Conservation (phyloP, 1,140 invertebrate genomes). For the Episyrphus balteatus region DNA sequence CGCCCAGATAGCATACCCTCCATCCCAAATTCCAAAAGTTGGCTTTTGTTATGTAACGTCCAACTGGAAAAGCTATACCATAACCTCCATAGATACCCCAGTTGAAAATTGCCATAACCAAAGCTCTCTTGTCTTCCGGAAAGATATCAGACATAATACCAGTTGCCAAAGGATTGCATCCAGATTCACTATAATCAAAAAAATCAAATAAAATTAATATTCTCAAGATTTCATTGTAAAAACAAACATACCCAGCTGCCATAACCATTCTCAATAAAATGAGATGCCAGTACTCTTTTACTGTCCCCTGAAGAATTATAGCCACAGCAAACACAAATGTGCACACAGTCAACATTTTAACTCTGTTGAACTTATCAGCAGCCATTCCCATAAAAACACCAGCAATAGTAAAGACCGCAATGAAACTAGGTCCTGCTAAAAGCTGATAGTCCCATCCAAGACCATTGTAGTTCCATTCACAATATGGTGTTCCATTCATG, state of each 20-base stretch:
- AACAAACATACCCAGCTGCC: slow-evolving; percentile 58
- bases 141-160: slow-evolving; percentile 77
- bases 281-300: slow-evolving; percentile 83
- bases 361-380: slow-evolving; percentile 69
- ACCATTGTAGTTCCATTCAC: slow-evolving; percentile 88
- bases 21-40: slow-evolving; percentile 75
- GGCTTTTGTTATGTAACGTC: slow-evolving; percentile 69
- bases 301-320: slow-evolving; percentile 69
- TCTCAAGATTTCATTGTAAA: background rate
- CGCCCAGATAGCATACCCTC: slow-evolving; percentile 75
- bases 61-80: slow-evolving; percentile 82
- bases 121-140: slow-evolving; percentile 64
- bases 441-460: slow-evolving; percentile 85
- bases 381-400: slow-evolving; percentile 76
- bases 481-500: slow-evolving; percentile 60
- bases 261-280: slow-evolving; percentile 76
- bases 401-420: slow-evolving; percentile 77
- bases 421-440: slow-evolving; percentile 82
- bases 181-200: slow-evolving; percentile 56
- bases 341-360: slow-evolving; percentile 61
- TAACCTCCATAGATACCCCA: slow-evolving; percentile 95
- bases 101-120: slow-evolving; percentile 88
- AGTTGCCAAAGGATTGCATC: slow-evolving; percentile 80
- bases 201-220: slow-evolving; percentile 1
- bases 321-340: slow-evolving; percentile 71